phyloP scores from a whole-genome alignment of 1,140 invertebrate genomes.

The Agraylea sexmaculata region DNA sequence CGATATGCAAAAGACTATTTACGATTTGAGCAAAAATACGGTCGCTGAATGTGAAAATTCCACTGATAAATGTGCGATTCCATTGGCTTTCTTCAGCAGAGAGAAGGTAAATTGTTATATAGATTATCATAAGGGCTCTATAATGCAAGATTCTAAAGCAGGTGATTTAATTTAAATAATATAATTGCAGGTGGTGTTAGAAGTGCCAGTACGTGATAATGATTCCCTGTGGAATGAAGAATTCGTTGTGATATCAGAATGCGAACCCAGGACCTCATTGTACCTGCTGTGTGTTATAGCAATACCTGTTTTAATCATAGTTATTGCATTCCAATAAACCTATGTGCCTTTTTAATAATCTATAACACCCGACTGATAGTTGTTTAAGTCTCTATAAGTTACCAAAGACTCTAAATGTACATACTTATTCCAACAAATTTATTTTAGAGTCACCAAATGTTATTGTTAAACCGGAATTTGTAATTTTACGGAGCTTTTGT shows the following conservation, averaged over 20 bases:
- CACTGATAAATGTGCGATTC: constrained; percentile 48
- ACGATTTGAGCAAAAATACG: constrained; percentile 47
- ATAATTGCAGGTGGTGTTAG: constrained; percentile 40
- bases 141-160: too few relatives aligned
- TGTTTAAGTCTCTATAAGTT: too few relatives aligned
- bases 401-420: too few relatives aligned
- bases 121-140: background rate
- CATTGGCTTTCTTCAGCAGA: constrained; percentile 53
- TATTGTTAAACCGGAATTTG: too few relatives aligned
- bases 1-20: constrained; percentile 55
- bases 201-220: constrained; percentile 47
- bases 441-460: too few relatives aligned
- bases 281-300: constrained; percentile 57
- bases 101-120: constrained; percentile 39
- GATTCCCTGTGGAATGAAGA: constrained; percentile 60
- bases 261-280: constrained; percentile 56
- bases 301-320: constrained; percentile 55
- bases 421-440: too few relatives aligned
- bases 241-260: constrained; percentile 58
- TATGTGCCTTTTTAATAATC: too few relatives aligned
- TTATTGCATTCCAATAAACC: constrained; percentile 58
- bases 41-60: constrained; percentile 47
- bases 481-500: too few relatives aligned
- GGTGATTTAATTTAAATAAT: background rate
- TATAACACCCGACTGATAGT: too few relatives aligned